These are phyloP conservation scores for Lithophane semibrunnea DNA, from an alignment of 2,888 invertebrate species.

Conservation along the genomic window DNA sequence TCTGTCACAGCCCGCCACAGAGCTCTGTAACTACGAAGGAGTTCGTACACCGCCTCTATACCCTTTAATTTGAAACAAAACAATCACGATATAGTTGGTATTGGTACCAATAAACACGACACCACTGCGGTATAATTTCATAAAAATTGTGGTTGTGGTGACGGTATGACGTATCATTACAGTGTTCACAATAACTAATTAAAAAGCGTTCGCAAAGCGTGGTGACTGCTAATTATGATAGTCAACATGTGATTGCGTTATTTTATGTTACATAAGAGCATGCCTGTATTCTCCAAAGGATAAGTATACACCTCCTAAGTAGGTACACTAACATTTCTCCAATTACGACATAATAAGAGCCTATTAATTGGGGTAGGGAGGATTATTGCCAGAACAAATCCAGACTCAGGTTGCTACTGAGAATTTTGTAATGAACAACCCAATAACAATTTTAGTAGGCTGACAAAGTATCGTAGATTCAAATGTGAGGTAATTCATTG, in stretches of 20 bases:
- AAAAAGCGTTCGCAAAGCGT: slow-evolving; percentile 6
- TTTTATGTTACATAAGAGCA: neutral
- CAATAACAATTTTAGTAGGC: neutral
- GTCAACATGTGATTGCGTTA: neutral
- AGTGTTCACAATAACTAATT: slow-evolving; percentile 33
- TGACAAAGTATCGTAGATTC: neutral
- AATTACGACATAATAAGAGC: neutral
- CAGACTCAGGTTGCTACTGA: neutral
- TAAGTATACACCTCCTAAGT: neutral
- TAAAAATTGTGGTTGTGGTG: slow-evolving; percentile 17
- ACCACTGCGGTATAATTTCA: slow-evolving; percentile 44
- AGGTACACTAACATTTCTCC: too few species aligned
- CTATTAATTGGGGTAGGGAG: neutral
- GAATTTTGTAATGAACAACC: neutral
- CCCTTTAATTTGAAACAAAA: slow-evolving; percentile 14
- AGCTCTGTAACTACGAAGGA: too few species aligned
- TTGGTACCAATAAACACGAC: slow-evolving; percentile 22
- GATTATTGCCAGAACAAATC: neutral
- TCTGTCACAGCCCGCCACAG: too few species aligned
- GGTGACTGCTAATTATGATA: neutral
- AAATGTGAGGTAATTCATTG: neutral
- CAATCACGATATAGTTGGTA: slow-evolving; percentile 12
- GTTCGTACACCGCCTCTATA: too few species aligned
- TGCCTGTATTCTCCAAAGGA: neutral
- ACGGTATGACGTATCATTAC: slow-evolving; percentile 22